A percentile compares a stretch with the other conserved stretches of the same genome.
These are phyloP conservation scores for Cephonodes hylas DNA, from an alignment of 2,888 invertebrate species.

Conservation along the genomic window DNA sequence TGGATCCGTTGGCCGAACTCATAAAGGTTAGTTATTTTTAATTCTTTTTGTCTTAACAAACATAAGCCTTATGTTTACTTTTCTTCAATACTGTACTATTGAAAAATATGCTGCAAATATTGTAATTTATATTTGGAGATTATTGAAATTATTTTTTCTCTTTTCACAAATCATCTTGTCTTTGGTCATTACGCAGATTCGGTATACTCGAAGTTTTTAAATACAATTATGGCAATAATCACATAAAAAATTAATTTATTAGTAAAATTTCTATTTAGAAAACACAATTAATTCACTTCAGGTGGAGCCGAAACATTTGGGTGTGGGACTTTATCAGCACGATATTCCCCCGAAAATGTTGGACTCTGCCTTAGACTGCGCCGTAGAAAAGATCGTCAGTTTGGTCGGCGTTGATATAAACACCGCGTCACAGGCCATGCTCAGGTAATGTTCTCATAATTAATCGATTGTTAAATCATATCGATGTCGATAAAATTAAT, in stretches of 20 bases:
- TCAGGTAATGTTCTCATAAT: slow-evolving; percentile 80
- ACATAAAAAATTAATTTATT: no score
- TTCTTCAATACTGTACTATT: no score
- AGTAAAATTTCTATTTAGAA: no score
- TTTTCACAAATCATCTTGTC: no score
- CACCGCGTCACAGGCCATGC: slow-evolving; percentile 89
- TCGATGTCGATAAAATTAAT: neutral
- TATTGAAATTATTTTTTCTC: no score
- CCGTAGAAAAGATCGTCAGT: slow-evolving; percentile 94
- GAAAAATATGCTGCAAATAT: no score
- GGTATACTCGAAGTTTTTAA: no score
- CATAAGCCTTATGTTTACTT: neutral
- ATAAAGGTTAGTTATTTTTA: slow-evolving; percentile 83
- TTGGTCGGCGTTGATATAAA: slow-evolving; percentile 96
- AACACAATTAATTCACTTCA: slow-evolving; percentile 25
- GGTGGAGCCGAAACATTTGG: slow-evolving; percentile 95
- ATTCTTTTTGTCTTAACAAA: neutral
- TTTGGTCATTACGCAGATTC: no score
- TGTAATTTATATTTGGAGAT: no score
- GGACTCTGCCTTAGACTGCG: slow-evolving; percentile 86
- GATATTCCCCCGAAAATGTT: slow-evolving; percentile 91
- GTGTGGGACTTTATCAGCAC: slow-evolving; percentile 98
- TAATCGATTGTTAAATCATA: neutral
- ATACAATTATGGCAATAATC: no score
- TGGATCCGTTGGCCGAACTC: slow-evolving; percentile 94